Evolutionary conservation across 2,888 invertebrate species (phyloP).

Genomic region (Cantharis rustica): DNA sequence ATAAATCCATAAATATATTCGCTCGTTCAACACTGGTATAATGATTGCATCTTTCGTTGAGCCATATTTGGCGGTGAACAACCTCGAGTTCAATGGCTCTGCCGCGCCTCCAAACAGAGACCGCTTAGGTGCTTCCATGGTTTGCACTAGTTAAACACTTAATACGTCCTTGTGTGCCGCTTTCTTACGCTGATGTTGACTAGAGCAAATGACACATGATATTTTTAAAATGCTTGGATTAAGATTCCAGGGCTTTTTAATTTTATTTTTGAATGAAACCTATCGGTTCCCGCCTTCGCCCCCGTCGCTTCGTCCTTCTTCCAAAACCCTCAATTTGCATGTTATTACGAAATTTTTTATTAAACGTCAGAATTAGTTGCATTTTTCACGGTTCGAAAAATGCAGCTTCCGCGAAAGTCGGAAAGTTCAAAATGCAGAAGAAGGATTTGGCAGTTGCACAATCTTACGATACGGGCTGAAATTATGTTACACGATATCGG

Average conservation of each 20-base stretch:
- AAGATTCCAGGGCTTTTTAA: conserved; percentile 16
- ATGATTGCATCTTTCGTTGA: conserved; percentile 38
- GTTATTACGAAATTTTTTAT: neutral
- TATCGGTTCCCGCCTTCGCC: neutral
- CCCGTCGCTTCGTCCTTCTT: neutral
- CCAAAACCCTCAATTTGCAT: neutral
- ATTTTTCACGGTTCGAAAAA: neutral
- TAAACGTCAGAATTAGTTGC: neutral
- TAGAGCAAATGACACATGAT: conserved; percentile 35
- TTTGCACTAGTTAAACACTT: conserved; percentile 27
- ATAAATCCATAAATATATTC: conserved; percentile 29
- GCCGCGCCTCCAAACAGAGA: conserved; percentile 50
- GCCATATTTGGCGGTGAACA: conserved; percentile 56
- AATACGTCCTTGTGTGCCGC: conserved; percentile 34
- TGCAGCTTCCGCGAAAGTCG: neutral
- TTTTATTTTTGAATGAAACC: conserved; percentile 13
- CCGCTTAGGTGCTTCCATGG: conserved; percentile 33
- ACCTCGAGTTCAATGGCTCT: conserved; percentile 56
- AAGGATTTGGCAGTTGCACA: neutral
- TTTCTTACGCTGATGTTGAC: conserved; percentile 12
- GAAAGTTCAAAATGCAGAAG: neutral
- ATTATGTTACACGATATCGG: neutral
- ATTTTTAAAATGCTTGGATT: conserved; percentile 38
- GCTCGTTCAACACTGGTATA: conserved; percentile 27
- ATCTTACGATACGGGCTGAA: neutral